Percentiles rank a stretch among this genome's conserved stretches.
These are phyloP conservation scores for Decapterus maruadsi DNA, from an alignment of 2,797 vertebrate genomes.

Conservation along the genomic window DNA sequence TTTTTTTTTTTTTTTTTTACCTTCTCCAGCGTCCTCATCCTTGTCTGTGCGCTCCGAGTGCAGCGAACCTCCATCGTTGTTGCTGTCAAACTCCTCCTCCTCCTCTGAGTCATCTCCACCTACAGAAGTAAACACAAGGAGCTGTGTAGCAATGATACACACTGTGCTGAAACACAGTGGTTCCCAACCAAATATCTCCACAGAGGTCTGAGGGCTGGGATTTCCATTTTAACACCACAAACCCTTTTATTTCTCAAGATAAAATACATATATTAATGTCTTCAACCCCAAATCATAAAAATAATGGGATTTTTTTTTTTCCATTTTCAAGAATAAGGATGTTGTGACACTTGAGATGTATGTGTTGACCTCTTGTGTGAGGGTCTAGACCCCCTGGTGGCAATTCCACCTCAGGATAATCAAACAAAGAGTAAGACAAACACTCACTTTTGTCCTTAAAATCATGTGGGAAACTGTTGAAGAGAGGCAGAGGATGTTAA, in stretches of 20 bases:
- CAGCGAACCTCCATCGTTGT: slow-evolving; percentile 88
- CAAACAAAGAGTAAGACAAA: background rate
- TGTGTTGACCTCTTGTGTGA: background rate
- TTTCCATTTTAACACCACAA: background rate
- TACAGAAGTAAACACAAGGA: slow-evolving; percentile 64
- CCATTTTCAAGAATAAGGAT: background rate
- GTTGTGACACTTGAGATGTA: background rate
- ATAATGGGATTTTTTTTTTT: background rate
- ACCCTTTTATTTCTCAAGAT: background rate
- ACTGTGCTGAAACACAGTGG: slow-evolving; percentile 13
- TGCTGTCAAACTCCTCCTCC: slow-evolving; percentile 85
- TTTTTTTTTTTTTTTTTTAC: no score
- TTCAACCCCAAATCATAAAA: background rate
- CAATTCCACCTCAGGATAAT: slow-evolving; percentile 3
- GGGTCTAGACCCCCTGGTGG: background rate
- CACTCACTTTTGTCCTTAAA: slow-evolving; percentile 92
- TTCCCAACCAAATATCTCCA: background rate
- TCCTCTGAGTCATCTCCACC: slow-evolving; percentile 88
- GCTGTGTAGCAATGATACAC: slow-evolving; percentile 10
- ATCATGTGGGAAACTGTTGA: slow-evolving; percentile 90
- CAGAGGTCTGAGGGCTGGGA: background rate
- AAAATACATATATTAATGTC: background rate
- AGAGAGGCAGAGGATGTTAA: slow-evolving; percentile 46
- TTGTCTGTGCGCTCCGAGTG: slow-evolving; percentile 92
- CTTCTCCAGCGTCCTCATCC: slow-evolving; percentile 90